Evolutionary conservation across 2,888 invertebrate species (phyloP), one percentile per base, ranked within the genome.

Genomic region (Drosophila sordidula): DNA sequence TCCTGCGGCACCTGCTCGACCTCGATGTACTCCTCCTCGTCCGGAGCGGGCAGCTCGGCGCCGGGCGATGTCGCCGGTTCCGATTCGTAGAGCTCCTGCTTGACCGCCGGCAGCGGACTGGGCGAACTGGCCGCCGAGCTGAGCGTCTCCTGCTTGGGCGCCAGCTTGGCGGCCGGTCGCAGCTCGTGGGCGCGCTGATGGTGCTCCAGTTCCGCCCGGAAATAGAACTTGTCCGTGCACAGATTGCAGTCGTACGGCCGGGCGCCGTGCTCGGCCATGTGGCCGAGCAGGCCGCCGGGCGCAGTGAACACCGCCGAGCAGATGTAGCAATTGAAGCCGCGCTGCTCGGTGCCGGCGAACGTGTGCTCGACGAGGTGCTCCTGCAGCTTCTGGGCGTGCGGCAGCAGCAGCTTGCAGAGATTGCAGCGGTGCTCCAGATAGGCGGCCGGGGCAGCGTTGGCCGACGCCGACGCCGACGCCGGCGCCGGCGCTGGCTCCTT

Each of bases 351-450:
- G 4, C 97, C 97, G 26, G 96, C 96, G 90, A 97, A 98, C 0
- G 97, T 97, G 91, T 98, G 98, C 87, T 98, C 98, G 67, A 98
- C 98, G 63, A 98, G 93, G 90, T 98, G 98, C 65, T 95, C 95
- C 91, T 97, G 98, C 2, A 98, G 94, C 69, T 97, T 95, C 38
- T 96, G 94, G 0, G 97, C 95, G 1, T 96, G 96, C 45, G 96
- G 95, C 45, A 96, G 94, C 8, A 95, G 94, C 78, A 95, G 94
- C 57, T 95, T 94, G 89, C 98, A 98, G 2, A 98, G 93, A 70
- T 96, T 95, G 88, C 98, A 98, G 4, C 91, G 91, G 57, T 91
- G 90, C 65, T 92, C 92, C 14, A 90, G 65, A 57, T 93, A 93
- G 58, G 18, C 80, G 77, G 69, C 86, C 22, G 51, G 72, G 58